Evolutionary conservation across 2,888 invertebrate genomes (phyloP), one percentile per base, ranked within the genome.

Genomic region (Theretra japonica): DNA sequence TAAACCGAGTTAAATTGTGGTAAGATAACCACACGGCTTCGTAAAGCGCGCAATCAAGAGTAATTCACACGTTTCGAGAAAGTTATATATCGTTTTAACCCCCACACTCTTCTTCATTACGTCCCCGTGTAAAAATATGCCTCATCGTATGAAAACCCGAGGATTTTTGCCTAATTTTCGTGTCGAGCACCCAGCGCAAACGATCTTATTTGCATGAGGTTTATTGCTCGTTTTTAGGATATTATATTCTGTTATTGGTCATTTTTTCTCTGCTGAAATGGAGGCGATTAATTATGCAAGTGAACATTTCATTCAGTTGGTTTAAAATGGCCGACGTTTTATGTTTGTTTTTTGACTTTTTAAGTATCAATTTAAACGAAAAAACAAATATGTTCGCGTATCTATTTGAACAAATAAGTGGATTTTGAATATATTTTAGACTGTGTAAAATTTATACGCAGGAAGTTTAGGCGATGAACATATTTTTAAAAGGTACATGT

Each of bases 141-240:
- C 78, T 80, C 75, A 75, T 80, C 78, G 80, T 82, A 83, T 85
- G 85, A 80, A 75, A 83, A 83, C 80, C 80, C 78, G 74, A 78
- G 82, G 80, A 80, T 82, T 86, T 85, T 84, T 83, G 82, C 80
- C 82, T 88, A 86, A 87, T 87, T 87, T 84, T 82, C 81, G 75
- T 84, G 86, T 86, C 78, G 78, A 78, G 77, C 81, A 77, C 77
- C 77, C 77, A 74, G 72, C 76, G 80, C 79, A 83, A 86, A 84
- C 81, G 82, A 81, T 80, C 80, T 82, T 81, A 86, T 86, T 87
- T 86, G 81, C 83, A 87, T 86, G 79, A 76, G 77, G 78, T 79
- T 83, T 82, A 81, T 76, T 75, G 77, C 76, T 71, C 72, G 77
- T 79, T 78, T 80, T 75, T 73, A 41, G 69, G 65, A 59, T 58